A percentile compares a stretch with the other conserved stretches of the same genome.
Evolutionary conservation across 1,140 invertebrate genomes (phyloP).

Genomic region (Drosophila ananassae): DNA sequence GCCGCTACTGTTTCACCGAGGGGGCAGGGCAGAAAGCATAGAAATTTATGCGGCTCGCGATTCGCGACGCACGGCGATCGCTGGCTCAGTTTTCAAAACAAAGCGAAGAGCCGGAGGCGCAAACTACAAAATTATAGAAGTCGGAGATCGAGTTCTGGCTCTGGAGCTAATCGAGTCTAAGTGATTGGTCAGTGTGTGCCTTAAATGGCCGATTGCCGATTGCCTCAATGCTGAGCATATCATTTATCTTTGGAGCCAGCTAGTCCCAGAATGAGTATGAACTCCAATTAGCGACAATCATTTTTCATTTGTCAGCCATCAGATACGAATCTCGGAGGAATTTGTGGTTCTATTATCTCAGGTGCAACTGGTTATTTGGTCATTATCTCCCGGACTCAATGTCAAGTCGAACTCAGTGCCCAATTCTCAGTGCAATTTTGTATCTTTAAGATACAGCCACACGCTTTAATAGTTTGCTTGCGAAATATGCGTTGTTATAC

Average conservation of each 20-base stretch:
- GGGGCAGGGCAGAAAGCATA: slow-evolving; percentile 34
- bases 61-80: slow-evolving; percentile 58
- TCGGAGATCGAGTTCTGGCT: slow-evolving; percentile 24
- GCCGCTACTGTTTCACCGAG: slow-evolving; percentile 70
- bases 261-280: slow-evolving; percentile 1
- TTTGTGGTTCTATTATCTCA: slow-evolving; percentile 5
- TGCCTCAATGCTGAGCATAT: slow-evolving; percentile 59
- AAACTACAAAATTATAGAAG: slow-evolving; percentile 56
- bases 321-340: not conserved
- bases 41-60: slow-evolving; percentile 67
- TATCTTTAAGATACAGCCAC: slow-evolving; percentile 50
- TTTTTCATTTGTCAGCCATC: slow-evolving; percentile 59
- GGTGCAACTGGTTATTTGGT: slow-evolving; percentile 40
- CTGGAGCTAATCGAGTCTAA: slow-evolving; percentile 62
- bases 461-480: slow-evolving; percentile 37
- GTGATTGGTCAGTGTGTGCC: slow-evolving; percentile 47
- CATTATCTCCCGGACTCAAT: slow-evolving; percentile 57
- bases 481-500: slow-evolving; percentile 50
- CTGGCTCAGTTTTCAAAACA: slow-evolving; percentile 11
- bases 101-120: slow-evolving; percentile 35
- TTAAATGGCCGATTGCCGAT: slow-evolving; percentile 50
- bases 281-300: slow-evolving; percentile 73
- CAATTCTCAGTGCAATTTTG: slow-evolving; percentile 53
- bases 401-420: slow-evolving; percentile 38
- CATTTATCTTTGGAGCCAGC: slow-evolving; percentile 67